Percentiles rank a stretch among this genome's conserved stretches.
These are phyloP conservation scores for Bilobella aurantiaca DNA, from an alignment of 1,140 invertebrate species.

Conservation along the genomic window DNA sequence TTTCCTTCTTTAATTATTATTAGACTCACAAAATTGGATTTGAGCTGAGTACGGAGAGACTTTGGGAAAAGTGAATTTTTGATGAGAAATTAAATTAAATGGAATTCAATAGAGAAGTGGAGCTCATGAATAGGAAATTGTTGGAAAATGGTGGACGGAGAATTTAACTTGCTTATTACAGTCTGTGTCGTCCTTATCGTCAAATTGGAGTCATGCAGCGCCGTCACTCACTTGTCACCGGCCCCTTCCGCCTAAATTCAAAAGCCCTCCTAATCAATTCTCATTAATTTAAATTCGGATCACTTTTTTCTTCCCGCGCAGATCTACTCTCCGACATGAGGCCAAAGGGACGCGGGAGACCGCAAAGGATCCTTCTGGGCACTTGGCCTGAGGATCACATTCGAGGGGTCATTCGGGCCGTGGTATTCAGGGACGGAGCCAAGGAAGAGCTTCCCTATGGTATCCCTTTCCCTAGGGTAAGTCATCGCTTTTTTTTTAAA, in stretches of 20 bases:
- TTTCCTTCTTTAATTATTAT: not conserved
- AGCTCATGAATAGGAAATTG: not conserved
- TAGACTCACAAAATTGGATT: not conserved
- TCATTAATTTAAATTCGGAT: slow-evolving; percentile 4
- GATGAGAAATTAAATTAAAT: slow-evolving; percentile 4
- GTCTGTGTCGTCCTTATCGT: too few species aligned
- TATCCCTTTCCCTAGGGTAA: slow-evolving; percentile 42
- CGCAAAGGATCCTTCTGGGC: slow-evolving; percentile 75
- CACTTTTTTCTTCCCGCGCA: slow-evolving; percentile 10
- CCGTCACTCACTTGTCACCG: too few species aligned
- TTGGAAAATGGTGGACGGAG: not conserved
- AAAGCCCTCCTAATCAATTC: not conserved
- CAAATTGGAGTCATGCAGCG: too few species aligned
- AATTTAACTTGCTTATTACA: too few species aligned
- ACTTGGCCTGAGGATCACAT: slow-evolving; percentile 88
- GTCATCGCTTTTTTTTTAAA: not conserved
- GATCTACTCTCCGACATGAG: slow-evolving; percentile 58
- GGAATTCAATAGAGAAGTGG: not conserved
- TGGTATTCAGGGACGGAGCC: slow-evolving; percentile 75
- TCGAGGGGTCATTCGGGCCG: slow-evolving; percentile 74
- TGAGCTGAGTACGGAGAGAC: too few species aligned
- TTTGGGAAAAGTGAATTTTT: not conserved
- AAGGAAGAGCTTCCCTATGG: slow-evolving; percentile 57
- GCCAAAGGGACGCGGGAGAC: slow-evolving; percentile 75
- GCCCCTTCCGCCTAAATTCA: not conserved